phyloP scores from a whole-genome alignment of 1,140 invertebrate genomes.

The Drosophila nannoptera region DNA sequence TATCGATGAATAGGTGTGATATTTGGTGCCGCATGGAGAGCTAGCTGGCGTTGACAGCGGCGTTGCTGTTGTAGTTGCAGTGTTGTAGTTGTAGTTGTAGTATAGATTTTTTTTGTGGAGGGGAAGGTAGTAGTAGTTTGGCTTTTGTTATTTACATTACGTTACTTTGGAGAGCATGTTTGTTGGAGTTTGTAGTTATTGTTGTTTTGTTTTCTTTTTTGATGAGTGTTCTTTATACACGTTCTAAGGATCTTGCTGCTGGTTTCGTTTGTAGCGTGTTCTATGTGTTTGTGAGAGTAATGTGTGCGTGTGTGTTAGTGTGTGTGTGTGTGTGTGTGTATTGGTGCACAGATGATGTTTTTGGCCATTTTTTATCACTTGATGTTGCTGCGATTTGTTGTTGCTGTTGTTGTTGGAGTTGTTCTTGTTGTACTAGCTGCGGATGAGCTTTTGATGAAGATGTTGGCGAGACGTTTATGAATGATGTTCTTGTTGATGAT shows the following conservation, averaged over 20 bases:
- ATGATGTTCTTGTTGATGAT: conserved; percentile 7
- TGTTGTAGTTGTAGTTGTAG: conserved; percentile 32
- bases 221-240: conserved; percentile 70
- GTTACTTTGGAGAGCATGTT: conserved; percentile 72
- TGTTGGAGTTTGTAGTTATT: conserved; percentile 51
- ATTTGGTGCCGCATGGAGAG: conserved; percentile 76
- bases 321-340: conserved; percentile 26
- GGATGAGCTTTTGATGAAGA: conserved; percentile 37
- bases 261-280: conserved; percentile 44
- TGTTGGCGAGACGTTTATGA: conserved; percentile 35
- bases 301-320: conserved; percentile 27
- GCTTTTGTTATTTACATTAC: conserved; percentile 79
- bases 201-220: conserved; percentile 45
- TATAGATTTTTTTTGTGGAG: conserved; percentile 41
- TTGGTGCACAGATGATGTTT: conserved; percentile 35
- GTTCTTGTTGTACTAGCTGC: conserved; percentile 56
- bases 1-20: conserved; percentile 76
- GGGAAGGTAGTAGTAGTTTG: conserved; percentile 77
- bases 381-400: conserved; percentile 50
- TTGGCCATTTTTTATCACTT: conserved; percentile 35
- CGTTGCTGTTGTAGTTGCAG: conserved; percentile 66
- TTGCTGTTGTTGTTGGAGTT: conserved; percentile 45
- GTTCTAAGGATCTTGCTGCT: conserved; percentile 64
- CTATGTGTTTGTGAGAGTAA: conserved; percentile 16
- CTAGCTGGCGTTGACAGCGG: conserved; percentile 75